Conservation (phyloP, 1,140 invertebrate genomes). For the Hylaeus anthracinus region DNA sequence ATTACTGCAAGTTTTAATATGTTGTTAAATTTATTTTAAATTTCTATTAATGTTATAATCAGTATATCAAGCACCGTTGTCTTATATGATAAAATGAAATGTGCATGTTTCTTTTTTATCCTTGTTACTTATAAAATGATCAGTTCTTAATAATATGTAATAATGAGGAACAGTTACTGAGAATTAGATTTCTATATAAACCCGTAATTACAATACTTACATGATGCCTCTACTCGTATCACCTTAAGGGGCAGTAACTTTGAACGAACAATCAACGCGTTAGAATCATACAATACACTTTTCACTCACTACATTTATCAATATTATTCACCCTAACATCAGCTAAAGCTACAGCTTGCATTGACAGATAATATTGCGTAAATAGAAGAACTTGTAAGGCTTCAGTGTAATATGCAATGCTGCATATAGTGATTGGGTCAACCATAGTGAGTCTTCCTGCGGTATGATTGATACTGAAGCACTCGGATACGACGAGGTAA, state of each 20-base stretch:
- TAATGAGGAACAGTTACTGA: neutral
- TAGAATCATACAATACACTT: conserved; percentile 49
- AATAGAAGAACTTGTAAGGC: conserved; percentile 26
- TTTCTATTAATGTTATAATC: neutral
- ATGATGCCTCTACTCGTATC: conserved; percentile 40
- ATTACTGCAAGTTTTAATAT: neutral
- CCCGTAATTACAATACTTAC: conserved; percentile 38
- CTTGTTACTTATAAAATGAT: neutral
- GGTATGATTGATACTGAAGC: conserved; percentile 31
- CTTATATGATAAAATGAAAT: neutral
- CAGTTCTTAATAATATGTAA: neutral
- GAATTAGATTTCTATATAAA: neutral
- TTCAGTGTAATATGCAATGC: conserved; percentile 41
- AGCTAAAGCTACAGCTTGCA: conserved; percentile 26
- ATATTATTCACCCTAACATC: conserved; percentile 34
- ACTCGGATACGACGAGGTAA: neutral
- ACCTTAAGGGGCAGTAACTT: conserved; percentile 42
- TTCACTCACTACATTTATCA: conserved; percentile 38
- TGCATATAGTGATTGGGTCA: conserved; percentile 24
- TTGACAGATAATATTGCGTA: conserved; percentile 46
- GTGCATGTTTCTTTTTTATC: too few species aligned
- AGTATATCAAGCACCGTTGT: neutral
- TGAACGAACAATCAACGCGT: conserved; percentile 29
- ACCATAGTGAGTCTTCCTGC: conserved; percentile 40
- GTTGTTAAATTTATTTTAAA: neutral